Percentiles rank a stretch among this genome's conserved stretches.
Evolutionary conservation across 2,113 vertebrate genomes (phyloP).

Genomic region (Megaptera novaeangliae): DNA sequence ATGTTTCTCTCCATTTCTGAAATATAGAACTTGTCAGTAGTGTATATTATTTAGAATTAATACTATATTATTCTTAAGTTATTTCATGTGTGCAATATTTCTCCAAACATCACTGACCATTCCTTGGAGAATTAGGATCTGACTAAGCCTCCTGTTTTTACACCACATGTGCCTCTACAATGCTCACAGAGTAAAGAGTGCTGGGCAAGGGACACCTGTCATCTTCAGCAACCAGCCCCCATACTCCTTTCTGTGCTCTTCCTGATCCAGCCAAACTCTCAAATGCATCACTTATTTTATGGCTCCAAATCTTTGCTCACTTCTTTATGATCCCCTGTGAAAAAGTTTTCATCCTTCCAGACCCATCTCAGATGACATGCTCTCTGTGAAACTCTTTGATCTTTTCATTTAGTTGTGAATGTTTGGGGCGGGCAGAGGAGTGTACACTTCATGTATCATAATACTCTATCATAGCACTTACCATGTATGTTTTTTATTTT

Average conservation of each 20-base stretch:
- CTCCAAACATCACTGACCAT: neutral
- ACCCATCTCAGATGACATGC: neutral
- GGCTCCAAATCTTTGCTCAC: neutral
- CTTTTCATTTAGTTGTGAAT: neutral
- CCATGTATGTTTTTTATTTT: neutral
- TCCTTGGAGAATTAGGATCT: neutral
- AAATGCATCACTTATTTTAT: neutral
- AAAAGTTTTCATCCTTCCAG: neutral
- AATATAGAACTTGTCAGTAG: neutral
- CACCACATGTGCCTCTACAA: neutral
- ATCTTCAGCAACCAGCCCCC: neutral
- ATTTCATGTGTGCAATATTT: neutral
- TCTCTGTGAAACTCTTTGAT: neutral
- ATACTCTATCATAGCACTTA: neutral
- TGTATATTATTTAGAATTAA: neutral
- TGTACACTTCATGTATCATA: neutral
- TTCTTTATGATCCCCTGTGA: neutral
- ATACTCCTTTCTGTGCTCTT: neutral
- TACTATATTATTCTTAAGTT: neutral
- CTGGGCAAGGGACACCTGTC: neutral
- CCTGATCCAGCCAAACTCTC: neutral
- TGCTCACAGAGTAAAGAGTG: neutral
- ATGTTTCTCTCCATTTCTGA: neutral
- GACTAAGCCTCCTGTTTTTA: neutral
- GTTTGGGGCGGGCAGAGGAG: rapidly evolving